A percentile compares a stretch with the other conserved stretches of the same genome.
These are phyloP conservation scores for Rhizoglyphus robini DNA, from an alignment of 1,140 invertebrate genomes.

Conservation along the genomic window DNA sequence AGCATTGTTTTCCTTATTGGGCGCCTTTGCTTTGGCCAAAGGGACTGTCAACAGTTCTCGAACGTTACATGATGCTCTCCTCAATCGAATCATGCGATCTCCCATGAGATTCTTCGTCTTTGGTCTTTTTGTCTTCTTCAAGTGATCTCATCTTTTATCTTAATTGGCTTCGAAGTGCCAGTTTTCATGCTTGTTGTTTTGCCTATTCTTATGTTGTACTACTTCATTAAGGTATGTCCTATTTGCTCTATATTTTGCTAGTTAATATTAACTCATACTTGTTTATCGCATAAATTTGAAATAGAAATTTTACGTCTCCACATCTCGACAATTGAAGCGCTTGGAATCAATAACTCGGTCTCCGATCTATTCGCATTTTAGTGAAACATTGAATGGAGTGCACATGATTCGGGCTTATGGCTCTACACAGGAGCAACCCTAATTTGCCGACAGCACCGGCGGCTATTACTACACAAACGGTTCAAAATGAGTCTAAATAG, in stretches of 20 bases:
- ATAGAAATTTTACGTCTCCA: conserved; percentile 17
- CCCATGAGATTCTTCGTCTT: conserved; percentile 37
- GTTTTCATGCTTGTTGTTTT: conserved; percentile 41
- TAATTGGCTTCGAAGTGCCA: conserved; percentile 42
- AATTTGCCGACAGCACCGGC: too few species aligned
- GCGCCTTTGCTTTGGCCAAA: conserved; percentile 23
- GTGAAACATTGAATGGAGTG: conserved; percentile 42
- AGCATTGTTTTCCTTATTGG: conserved; percentile 24
- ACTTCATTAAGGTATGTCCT: conserved; percentile 38
- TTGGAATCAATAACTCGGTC: conserved; percentile 42
- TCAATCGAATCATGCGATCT: conserved; percentile 30
- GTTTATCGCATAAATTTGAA: conserved; percentile 12
- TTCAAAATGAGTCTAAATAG: too few species aligned
- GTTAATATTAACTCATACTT: too few species aligned
- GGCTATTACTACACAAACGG: too few species aligned
- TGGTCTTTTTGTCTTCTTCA: conserved; percentile 32
- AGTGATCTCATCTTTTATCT: conserved; percentile 40
- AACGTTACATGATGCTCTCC: conserved; percentile 28
- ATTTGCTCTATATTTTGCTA: too few species aligned
- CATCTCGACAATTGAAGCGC: conserved; percentile 16
- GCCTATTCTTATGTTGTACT: conserved; percentile 43
- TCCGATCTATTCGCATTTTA: conserved; percentile 44
- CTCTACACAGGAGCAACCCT: too few species aligned
- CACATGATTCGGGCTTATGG: conserved; percentile 44
- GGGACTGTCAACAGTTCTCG: conserved; percentile 26